Percentiles rank a stretch among this genome's conserved stretches.
Evolutionary conservation across 2,888 invertebrate species (phyloP).

Genomic region (Nephrotoma flavescens): DNA sequence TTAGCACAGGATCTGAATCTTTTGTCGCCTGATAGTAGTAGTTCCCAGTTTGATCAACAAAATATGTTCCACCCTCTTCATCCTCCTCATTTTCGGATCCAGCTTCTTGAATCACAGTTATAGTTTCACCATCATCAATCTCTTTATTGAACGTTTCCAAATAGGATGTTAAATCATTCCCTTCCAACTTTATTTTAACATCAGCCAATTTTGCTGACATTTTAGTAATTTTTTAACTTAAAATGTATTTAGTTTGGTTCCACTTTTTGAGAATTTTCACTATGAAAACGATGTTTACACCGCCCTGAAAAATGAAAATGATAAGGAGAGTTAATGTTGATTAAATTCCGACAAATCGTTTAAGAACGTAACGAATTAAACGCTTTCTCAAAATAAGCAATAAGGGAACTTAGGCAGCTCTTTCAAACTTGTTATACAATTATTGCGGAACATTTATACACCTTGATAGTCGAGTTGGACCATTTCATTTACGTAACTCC

Average conservation of each 20-base stretch:
- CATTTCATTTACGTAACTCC: too few species aligned
- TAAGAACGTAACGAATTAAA: too few species aligned
- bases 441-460: too few species aligned
- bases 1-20: slow-evolving; percentile 46
- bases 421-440: too few species aligned
- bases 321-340: neutral
- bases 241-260: neutral
- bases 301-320: neutral
- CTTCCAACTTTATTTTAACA: slow-evolving; percentile 30
- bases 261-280: neutral
- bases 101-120: slow-evolving; percentile 7
- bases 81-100: slow-evolving; percentile 28
- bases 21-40: slow-evolving; percentile 67
- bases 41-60: slow-evolving; percentile 66
- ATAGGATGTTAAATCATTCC: slow-evolving; percentile 54
- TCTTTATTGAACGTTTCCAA: slow-evolving; percentile 71
- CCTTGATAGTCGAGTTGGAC: too few species aligned
- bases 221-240: slow-evolving; percentile 8
- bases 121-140: slow-evolving; percentile 37
- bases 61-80: slow-evolving; percentile 54
- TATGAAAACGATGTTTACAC: neutral
- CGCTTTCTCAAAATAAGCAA: too few species aligned
- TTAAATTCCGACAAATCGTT: too few species aligned
- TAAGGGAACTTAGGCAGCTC: too few species aligned
- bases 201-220: slow-evolving; percentile 30